Base-by-base conservation (phyloP, 2,797 vertebrate species). In the Propithecus perrieri region DNA sequence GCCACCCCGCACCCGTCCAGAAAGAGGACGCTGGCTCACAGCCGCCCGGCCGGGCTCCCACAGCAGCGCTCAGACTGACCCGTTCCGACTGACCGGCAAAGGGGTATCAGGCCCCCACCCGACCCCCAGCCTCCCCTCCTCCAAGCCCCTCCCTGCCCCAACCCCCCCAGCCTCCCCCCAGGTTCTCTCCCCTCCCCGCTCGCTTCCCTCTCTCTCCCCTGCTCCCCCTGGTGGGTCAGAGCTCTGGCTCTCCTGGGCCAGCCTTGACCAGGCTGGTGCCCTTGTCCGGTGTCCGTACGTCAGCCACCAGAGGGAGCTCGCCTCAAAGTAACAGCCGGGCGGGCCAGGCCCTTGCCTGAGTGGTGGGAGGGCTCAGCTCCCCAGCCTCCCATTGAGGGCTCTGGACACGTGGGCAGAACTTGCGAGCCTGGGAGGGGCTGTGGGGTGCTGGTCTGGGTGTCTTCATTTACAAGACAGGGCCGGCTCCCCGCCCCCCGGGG, bases 241-340 rank as follows among this genome's bases (percentile, higher is more conserved):
- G 20, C 46, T 57, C 48, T n/a, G 20, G 28, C 43, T 38, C 30
- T 50, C 69, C 43, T 11, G 2, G 65, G 63, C 55, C 13, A 46
- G 20, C 46, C 53, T 15, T 57, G 30, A 18, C 41, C 38, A 4
- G 11, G 38, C 72, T 74, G 71, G 41, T 72, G 24, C 67, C 10
- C 76, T 38, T 1, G 4, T 30, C 28, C 24, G 0, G 7, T 41
- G 61, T 63, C 20, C 43, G 55, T 57, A 43, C 1, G 0, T 30
- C 0, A 0, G 79, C 97, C 97, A 76, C 83, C 94, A 97, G 96
- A 91, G 97, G 97, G 97, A 12, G 74, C 94, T 48, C 17, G 14
- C 83, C 65, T 38, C 72, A 15, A 61, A 65, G 59, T 14, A 18
- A 65, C 80, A 14, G 38, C 4, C 6, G 7, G 18, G 11, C 17